Base-by-base conservation (phyloP, 2,888 invertebrate genomes). In the Meteorus cinctellus region DNA sequence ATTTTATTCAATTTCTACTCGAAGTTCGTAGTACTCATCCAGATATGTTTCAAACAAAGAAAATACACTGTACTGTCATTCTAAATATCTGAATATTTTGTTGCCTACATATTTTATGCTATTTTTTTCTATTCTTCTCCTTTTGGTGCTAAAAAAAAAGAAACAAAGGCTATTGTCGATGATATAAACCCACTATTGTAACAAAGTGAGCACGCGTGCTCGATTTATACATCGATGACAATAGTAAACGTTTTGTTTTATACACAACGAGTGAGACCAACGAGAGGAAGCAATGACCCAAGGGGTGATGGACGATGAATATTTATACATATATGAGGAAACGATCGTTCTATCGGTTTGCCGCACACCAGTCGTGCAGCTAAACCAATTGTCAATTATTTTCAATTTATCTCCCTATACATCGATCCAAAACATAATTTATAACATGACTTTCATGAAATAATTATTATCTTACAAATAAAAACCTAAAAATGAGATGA, bases 141-240 rank as follows among this genome's bases (percentile, higher is more conserved):
- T 4, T 4, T 34, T 34, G 29, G 72, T 45, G 12, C 12, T 41
- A 31, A 59, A 66, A 34, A 51, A 24, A 24, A 63, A 31, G 83
- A 86, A 86, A 87, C 87, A 87, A 87, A 87, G 86, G 84, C 86
- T 79, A 85, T 86, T 86, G 86, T 86, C 81, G 83, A 85, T 83
- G 34, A 36, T 36, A 34, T 65, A 36, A 14, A 62, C 62, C 27
- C 29, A 29, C 62, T 62, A 48, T 48, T 48, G 48, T 48, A 16
- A n/a, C 10, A 27, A 41, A 12, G 41, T 41, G 12, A 12, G 41
- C 41, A 48, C 6, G 51, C 48, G 16, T 24, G 6, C 48, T 68
- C 48, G 48, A 51, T 14, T 66, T 34, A 69, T 66, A 67, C 60
- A 41, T 60, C 65, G 62, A 31, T 55, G 65, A 72, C 62, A 27